Evolutionary conservation across 2,113 vertebrate species (phyloP), one percentile per base, ranked within the genome.

Genomic region (Onychostoma macrolepis): DNA sequence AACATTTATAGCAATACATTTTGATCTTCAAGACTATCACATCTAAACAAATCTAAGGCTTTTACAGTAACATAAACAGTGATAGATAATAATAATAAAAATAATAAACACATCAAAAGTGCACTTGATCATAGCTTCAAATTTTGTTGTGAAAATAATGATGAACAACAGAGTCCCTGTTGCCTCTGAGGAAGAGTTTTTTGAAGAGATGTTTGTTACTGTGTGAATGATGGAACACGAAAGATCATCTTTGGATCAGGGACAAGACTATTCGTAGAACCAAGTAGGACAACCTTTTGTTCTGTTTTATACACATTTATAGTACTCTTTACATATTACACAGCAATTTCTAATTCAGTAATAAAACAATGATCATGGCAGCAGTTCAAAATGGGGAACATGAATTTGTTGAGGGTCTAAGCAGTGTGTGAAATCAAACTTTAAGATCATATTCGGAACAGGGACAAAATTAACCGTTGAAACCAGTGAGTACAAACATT

Each of bases 171-270:
- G 24, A 61, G 19, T 30, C 9, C 7, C 24, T 78, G 30, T 43
- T 45, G 33, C 13, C 9, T 19, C 8, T 21, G 5, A 45, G 33
- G 19, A 48, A 80, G 17, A 56, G 28, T 26, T 83, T 84, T 84
- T 79, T 83, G 45, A 38, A 30, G 30, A 30, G 53, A 58, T 24
- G 48, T 81, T 38, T 58, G 13, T 72, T 76, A 81, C 12, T 83
- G 80, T 87, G 86, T 87, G 86, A 83, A 83, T 77, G 58, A 83
- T 8, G 86, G 0, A 17, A 15, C 86, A 87, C 4, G 4, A 21
- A 87, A 65, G 17, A 4, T 87, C 12, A 43, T 83, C 41, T 87
- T 87, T 83, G 72, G 86, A 24, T 83, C 50, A 26, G 72, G 80
- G 2, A 83, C 72, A 11, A 69, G 17, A 87, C 58, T 87, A 9